Percentiles rank a stretch among this genome's conserved stretches.
phyloP scores from a whole-genome alignment of 1,140 invertebrate species.

The Cherax destructor region DNA sequence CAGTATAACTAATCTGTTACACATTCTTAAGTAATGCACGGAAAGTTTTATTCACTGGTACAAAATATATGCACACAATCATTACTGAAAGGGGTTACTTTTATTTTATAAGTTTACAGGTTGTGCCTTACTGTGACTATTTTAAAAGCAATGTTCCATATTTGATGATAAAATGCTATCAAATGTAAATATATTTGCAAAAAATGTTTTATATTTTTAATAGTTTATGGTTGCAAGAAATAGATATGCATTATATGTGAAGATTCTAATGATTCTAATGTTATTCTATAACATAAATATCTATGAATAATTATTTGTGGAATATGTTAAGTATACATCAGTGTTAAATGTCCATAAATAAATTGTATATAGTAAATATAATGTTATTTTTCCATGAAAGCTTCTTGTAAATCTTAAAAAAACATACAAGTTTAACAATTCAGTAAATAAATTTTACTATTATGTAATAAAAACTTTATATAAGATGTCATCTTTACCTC shows the following conservation, averaged over 20 bases:
- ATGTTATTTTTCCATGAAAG: background rate
- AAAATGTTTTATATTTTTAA: slow-evolving; percentile 2
- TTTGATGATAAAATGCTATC: background rate
- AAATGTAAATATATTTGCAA: slow-evolving; percentile 1
- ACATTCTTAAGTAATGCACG: background rate
- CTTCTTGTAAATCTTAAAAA: too few relatives aligned
- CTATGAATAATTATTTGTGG: background rate
- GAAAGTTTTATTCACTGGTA: background rate
- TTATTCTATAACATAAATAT: background rate
- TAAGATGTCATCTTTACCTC: too few relatives aligned
- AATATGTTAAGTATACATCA: background rate
- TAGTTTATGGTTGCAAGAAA: background rate
- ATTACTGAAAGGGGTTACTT: too few relatives aligned
- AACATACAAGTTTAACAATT: too few relatives aligned
- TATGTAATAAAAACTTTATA: too few relatives aligned
- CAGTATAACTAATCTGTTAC: too few relatives aligned
- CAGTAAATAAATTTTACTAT: too few relatives aligned
- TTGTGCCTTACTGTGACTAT: background rate
- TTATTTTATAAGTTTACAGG: background rate
- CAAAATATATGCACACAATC: background rate
- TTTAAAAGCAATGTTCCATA: background rate
- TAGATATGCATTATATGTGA: background rate
- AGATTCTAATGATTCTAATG: too few relatives aligned
- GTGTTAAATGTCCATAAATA: background rate
- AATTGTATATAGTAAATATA: slow-evolving; percentile 3